These are phyloP conservation scores for Margarornis squamiger DNA, from an alignment of 2,797 vertebrate species.

Conservation along the genomic window DNA sequence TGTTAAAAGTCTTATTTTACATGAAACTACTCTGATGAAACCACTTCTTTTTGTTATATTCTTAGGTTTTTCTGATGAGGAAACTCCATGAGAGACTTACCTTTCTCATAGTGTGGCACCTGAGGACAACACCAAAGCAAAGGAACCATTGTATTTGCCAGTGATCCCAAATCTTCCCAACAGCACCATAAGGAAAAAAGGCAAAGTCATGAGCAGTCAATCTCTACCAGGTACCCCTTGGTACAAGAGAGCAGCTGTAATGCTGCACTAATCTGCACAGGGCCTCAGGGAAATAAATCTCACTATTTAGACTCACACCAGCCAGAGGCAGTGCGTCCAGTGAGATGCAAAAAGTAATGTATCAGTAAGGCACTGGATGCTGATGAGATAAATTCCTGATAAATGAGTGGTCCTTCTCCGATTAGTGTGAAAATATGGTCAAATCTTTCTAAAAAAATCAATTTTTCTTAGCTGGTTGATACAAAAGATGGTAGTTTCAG, in stretches of 20 bases:
- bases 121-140: background rate
- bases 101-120: background rate
- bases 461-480: conserved; percentile 37
- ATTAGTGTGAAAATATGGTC: background rate
- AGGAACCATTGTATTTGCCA: background rate
- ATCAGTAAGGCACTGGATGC: background rate
- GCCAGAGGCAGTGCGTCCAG: background rate
- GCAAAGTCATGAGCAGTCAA: background rate
- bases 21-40: background rate
- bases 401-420: background rate
- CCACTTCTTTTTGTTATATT: background rate
- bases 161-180: background rate
- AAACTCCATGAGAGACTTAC: background rate
- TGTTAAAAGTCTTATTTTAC: background rate
- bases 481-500: conserved; percentile 21
- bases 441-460: background rate
- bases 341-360: background rate
- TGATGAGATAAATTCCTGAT: background rate
- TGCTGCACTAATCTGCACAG: background rate
- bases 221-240: background rate
- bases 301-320: background rate
- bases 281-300: background rate
- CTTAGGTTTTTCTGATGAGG: background rate
- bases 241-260: background rate
- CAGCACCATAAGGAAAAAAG: background rate